phyloP scores from a whole-genome alignment of 2,113 vertebrate species.

The Oceanites oceanicus region DNA sequence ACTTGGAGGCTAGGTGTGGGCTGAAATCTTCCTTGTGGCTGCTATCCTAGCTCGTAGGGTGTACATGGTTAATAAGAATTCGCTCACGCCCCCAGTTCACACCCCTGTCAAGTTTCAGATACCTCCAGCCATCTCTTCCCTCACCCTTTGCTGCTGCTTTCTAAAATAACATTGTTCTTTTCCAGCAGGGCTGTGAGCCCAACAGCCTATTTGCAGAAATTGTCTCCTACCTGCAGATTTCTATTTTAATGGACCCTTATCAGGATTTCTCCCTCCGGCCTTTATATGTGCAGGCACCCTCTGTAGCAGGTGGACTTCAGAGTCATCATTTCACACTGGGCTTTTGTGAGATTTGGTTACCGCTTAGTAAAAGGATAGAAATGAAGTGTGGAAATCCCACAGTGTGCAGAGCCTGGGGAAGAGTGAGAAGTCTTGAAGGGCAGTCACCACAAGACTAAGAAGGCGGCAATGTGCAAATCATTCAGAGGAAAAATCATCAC shows the following conservation, averaged over 20 bases:
- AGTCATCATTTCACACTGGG: background rate
- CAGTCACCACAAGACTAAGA: background rate
- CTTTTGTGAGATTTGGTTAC: background rate
- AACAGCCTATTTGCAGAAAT: background rate
- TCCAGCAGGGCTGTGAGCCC: background rate
- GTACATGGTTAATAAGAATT: background rate
- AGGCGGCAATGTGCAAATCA: background rate
- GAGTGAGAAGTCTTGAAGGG: background rate
- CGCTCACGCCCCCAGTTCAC: background rate
- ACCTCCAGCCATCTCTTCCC: background rate
- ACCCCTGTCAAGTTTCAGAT: background rate
- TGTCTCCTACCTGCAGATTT: background rate
- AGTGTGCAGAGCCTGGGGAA: background rate
- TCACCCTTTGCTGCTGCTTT: background rate
- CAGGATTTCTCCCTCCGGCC: background rate
- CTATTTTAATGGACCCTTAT: background rate
- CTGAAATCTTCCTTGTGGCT: background rate
- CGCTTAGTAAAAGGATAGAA: background rate
- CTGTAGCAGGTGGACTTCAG: background rate
- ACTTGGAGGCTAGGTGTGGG: background rate
- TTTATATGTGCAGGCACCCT: background rate
- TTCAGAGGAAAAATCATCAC: background rate
- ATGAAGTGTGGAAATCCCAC: background rate
- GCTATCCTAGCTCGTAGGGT: background rate
- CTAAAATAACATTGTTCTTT: background rate